Conservation (phyloP, 2,797 vertebrate genomes). For the Lycodopsis pacificus region DNA sequence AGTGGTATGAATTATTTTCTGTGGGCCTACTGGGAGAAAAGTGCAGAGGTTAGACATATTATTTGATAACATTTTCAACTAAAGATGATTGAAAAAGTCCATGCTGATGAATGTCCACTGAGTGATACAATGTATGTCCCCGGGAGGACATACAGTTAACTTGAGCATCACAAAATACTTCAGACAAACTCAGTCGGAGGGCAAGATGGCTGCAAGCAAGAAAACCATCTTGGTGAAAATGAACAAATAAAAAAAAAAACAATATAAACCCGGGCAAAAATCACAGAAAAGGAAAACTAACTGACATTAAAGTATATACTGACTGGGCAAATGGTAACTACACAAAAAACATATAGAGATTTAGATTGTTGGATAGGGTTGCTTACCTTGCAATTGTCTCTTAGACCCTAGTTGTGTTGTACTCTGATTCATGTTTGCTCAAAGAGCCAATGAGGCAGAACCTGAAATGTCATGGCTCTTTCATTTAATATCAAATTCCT, state of each 20-base stretch:
- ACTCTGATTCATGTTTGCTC: constrained; percentile 99
- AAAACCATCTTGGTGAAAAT: constrained; percentile 78
- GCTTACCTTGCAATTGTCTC: constrained; percentile 96
- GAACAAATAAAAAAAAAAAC: constrained; percentile 58
- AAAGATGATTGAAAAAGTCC: constrained; percentile 66
- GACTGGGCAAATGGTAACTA: constrained; percentile 77
- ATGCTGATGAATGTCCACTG: constrained; percentile 77
- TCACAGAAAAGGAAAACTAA: constrained; percentile 67
- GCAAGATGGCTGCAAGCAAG: constrained; percentile 82
- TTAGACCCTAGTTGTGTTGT: constrained; percentile 99
- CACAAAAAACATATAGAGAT: constrained; percentile 78
- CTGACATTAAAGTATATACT: constrained; percentile 70
- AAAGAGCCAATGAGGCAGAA: constrained; percentile 99
- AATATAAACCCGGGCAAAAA: constrained; percentile 55
- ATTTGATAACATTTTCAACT: constrained; percentile 56
- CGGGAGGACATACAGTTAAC: constrained; percentile 66
- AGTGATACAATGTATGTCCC: constrained; percentile 65
- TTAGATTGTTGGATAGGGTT: constrained; percentile 78
- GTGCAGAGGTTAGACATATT: constrained; percentile 63
- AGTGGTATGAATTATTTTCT: constrained; percentile 22
- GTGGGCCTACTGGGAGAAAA: constrained; percentile 49
- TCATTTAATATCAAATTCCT: constrained; percentile 93
- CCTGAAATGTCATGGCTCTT: constrained; percentile 99
- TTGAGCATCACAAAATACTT: constrained; percentile 72
- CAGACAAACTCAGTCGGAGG: constrained; percentile 70